Base-by-base conservation (phyloP, 2,797 vertebrate genomes). In the Lerista edwardsae region DNA sequence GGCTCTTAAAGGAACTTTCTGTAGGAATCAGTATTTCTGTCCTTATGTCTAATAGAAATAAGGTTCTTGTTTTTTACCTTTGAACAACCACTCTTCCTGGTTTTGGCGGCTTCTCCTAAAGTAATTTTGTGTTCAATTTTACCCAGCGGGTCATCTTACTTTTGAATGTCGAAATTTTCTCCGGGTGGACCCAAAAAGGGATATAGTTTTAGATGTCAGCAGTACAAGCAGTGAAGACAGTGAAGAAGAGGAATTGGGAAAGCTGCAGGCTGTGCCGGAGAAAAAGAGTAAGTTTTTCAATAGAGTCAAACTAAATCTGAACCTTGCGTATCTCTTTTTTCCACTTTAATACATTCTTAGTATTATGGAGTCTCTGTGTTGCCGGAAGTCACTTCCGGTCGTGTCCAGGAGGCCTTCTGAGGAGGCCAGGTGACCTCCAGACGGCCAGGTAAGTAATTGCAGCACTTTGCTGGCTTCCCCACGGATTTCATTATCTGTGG, bases 161-260 rank as follows among this genome's bases (percentile, higher is more conserved):
- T 99, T 99, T 83, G 99, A 99, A 94, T 99, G 99, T 88, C 96
- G 98, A 87, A 99, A 99, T 92, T 99, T 99, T 94, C 98, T 99
- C 79, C 95, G 98, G 59, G 99, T 99, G 80, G 99, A 99, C 87
- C 98, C 98, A 6, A 97, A 98, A 92, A 98, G 99, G 89, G 99
- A 99, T 94, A 99, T 99, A 8, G 98, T 99, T 85, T 94, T 99
- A 92, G 99, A 99, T 68, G 98, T 99, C 31, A 99, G 99, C 95
- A 99, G 99, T 94, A 99, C 99, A 72, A 99, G 99, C 93, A 98
- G 94, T 34, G 99, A 99, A 92, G 98, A 99, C 91, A 98, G 97
- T 4, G 98, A 99, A 59, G 98, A 98, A 1, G 98, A 98, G 2
- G 95, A 96, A 27, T 80, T 96, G 67, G 93, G 92, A 80, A 94